Evolutionary conservation across 2,113 vertebrate genomes (phyloP).

Genomic region (Callaeas wilsoni): DNA sequence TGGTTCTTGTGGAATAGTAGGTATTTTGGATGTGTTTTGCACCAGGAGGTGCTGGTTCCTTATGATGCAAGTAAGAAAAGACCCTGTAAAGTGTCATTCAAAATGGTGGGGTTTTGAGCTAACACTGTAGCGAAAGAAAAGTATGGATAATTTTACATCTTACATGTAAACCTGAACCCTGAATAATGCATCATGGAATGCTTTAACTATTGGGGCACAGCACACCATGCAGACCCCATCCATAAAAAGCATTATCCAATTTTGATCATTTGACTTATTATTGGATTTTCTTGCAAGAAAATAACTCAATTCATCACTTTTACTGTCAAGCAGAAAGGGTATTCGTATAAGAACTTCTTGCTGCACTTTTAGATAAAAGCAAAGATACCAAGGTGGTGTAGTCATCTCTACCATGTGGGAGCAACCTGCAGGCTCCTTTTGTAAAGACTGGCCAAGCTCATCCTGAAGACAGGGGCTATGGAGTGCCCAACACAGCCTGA

Average conservation of each 20-base stretch:
- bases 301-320: neutral
- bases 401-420: fast-evolving
- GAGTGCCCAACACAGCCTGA: neutral
- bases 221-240: neutral
- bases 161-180: neutral
- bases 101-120: neutral
- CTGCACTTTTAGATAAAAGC: neutral
- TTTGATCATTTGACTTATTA: neutral
- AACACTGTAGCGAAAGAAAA: neutral
- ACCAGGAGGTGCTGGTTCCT: neutral
- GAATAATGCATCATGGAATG: neutral
- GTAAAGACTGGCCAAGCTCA: neutral
- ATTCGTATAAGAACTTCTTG: neutral
- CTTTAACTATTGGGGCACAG: neutral
- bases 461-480: neutral
- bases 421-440: neutral
- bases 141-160: neutral
- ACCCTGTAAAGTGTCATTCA: neutral
- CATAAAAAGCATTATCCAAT: neutral
- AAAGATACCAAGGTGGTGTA: neutral
- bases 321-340: neutral
- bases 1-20: neutral
- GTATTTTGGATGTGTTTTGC: neutral
- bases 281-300: neutral
- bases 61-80: neutral